Base-by-base conservation (phyloP, 2,888 invertebrate species). In the Pammene aurita region DNA sequence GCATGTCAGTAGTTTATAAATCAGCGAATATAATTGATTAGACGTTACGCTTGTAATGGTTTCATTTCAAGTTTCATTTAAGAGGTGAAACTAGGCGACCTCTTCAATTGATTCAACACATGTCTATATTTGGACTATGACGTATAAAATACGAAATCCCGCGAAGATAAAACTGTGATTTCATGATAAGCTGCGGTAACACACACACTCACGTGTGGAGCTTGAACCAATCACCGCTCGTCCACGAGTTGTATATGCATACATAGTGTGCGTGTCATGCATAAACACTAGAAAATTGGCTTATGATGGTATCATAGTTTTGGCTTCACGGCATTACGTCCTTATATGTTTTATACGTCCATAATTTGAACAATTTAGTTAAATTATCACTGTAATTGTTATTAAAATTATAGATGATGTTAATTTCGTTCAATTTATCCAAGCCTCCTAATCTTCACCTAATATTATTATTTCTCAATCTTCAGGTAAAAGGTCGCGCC, bases 401-500 rank as follows among this genome's bases (percentile, higher is more conserved):
- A 48, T 48, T 48, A 38, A 38, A 38, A 9, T 9, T 9, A 9
- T 38, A 5, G 9, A 9, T 42, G 9, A 16, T 48, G 7, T 16
- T 14, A 14, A 48, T 48, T 48, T 16, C 9, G 10, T 2, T 11
- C 42, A 42, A 4, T 10, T 11, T 2, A 10, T 10, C 10, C 13
- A 5, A 48, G 14, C 5, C 14, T 14, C 0, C 48, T n/a, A n/a
- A n/a, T 48, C 48, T 16, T 9, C 2, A 14, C 10, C 11, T 11
- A 41, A 46, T 35, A 57, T 54, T 48, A 50, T 72, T 35, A 7
- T 44, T 48, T 9, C 41, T 63, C 46, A 35, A 46, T 46, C 73
- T 73, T 61, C 70, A 93, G 88, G 89, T 92, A 46, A 93, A 93
- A 76, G 93, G 95, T 0, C 91, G 93, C 5, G 94, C 94, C 67